Conservation (phyloP, 2,113 vertebrate genomes). For the Cranoglanis bouderius region DNA sequence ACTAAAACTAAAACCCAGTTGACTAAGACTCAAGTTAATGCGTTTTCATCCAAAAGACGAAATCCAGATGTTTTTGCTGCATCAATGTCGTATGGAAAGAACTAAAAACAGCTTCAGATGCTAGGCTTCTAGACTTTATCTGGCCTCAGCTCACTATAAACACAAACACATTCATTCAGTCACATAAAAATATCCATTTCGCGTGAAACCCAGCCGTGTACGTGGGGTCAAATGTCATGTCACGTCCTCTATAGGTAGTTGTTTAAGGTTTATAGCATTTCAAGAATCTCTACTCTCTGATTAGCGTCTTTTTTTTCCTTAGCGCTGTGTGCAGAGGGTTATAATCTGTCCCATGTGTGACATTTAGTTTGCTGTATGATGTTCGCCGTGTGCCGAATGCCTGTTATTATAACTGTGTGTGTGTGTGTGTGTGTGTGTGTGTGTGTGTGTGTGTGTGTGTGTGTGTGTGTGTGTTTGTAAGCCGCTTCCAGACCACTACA, state of each 20-base stretch:
- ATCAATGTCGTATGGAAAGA: background rate
- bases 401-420: background rate
- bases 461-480: background rate
- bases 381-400: background rate
- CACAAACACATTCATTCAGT: background rate
- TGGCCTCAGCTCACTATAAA: background rate
- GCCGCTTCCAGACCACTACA: background rate
- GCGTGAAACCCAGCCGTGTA: background rate
- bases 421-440: no score
- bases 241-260: background rate
- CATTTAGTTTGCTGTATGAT: background rate
- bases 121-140: background rate
- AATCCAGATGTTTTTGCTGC: background rate
- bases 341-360: background rate
- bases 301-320: background rate
- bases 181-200: background rate
- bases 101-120: background rate
- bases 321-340: background rate
- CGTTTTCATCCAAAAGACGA: background rate
- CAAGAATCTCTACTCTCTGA: constrained; percentile 12
- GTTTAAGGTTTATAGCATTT: constrained; percentile 1
- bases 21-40: background rate
- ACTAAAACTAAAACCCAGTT: background rate
- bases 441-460: no score
- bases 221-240: background rate